Conservation (phyloP, 2,888 invertebrate genomes). For the Mycalesis mineus region DNA sequence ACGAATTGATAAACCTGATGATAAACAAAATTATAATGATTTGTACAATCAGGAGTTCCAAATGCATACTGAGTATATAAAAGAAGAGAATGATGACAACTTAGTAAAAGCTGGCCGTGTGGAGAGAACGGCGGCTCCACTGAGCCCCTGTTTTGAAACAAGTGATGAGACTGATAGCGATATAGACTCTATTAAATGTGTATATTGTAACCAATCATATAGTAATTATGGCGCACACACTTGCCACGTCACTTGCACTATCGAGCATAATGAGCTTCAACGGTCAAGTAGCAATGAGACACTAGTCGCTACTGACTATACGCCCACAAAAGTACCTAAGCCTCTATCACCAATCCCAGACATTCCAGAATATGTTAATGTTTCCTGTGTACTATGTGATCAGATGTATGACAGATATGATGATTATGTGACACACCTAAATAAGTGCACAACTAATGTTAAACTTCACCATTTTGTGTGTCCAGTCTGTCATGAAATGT, state of each 20-base stretch:
- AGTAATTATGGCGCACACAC: slow-evolving; percentile 59
- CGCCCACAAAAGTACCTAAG: slow-evolving; percentile 31
- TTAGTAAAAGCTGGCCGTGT: slow-evolving; percentile 45
- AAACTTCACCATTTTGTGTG: slow-evolving; percentile 70
- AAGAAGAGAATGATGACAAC: slow-evolving; percentile 65
- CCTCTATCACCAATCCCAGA: slow-evolving; percentile 35
- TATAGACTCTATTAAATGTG: slow-evolving; percentile 69
- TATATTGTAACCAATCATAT: slow-evolving; percentile 63
- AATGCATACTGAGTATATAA: slow-evolving; percentile 55
- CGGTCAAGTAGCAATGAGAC: slow-evolving; percentile 67
- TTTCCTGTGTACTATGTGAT: slow-evolving; percentile 69
- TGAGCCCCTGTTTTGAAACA: slow-evolving; percentile 44
- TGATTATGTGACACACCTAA: slow-evolving; percentile 61
- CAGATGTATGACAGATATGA: slow-evolving; percentile 62
- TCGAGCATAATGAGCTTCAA: slow-evolving; percentile 60
- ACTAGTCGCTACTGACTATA: slow-evolving; percentile 58
- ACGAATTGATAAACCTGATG: slow-evolving; percentile 49
- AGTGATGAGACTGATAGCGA: slow-evolving; percentile 74
- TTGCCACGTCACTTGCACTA: slow-evolving; percentile 65
- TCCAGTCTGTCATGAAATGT: slow-evolving; percentile 69
- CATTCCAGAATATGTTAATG: slow-evolving; percentile 38
- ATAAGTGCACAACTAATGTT: slow-evolving; percentile 68
- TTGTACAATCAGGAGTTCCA: slow-evolving; percentile 64
- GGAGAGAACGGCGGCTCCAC: slow-evolving; percentile 30
- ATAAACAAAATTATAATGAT: slow-evolving; percentile 51